Percentiles rank a stretch among this genome's conserved stretches.
Evolutionary conservation across 2,797 vertebrate genomes (phyloP).

Genomic region (Acomys russatus): DNA sequence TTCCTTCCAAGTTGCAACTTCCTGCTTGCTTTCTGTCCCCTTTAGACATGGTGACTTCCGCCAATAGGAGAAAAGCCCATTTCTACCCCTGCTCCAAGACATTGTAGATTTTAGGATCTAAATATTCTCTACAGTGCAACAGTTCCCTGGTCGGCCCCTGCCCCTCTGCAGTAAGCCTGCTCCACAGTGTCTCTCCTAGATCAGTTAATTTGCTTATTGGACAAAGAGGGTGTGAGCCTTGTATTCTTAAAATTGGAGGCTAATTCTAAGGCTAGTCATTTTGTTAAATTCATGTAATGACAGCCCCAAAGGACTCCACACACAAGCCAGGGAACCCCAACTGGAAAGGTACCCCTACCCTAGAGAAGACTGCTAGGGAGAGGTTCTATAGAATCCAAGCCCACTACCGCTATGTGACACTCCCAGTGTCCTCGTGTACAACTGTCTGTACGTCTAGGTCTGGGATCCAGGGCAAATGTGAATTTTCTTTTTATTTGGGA

Average conservation of each 20-base stretch:
- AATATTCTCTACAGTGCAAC: not conserved
- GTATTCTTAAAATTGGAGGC: not conserved
- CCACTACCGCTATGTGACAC: not conserved
- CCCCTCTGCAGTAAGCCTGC: not conserved
- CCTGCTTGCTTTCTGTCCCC: not conserved
- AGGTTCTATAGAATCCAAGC: slow-evolving; percentile 51
- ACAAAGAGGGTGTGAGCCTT: not conserved
- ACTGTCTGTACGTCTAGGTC: slow-evolving; percentile 55
- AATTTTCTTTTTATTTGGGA: slow-evolving; percentile 79
- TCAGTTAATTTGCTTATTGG: not conserved
- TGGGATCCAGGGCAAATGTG: slow-evolving; percentile 76
- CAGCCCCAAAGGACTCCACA: slow-evolving; percentile 18
- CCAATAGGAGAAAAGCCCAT: not conserved
- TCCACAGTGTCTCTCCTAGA: not conserved
- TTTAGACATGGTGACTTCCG: not conserved
- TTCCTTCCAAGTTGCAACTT: not conserved
- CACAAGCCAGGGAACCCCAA: not conserved
- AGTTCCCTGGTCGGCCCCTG: not conserved
- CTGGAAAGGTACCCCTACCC: slow-evolving; percentile 22
- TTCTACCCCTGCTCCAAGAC: not conserved
- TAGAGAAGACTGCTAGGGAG: slow-evolving; percentile 36
- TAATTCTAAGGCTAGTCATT: slow-evolving; percentile 45
- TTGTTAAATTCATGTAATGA: not conserved
- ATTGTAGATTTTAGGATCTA: not conserved
- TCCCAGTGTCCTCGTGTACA: slow-evolving; percentile 5